These are phyloP conservation scores for Proterorhinus semilunaris DNA, from an alignment of 2,113 vertebrate genomes.

Conservation along the genomic window DNA sequence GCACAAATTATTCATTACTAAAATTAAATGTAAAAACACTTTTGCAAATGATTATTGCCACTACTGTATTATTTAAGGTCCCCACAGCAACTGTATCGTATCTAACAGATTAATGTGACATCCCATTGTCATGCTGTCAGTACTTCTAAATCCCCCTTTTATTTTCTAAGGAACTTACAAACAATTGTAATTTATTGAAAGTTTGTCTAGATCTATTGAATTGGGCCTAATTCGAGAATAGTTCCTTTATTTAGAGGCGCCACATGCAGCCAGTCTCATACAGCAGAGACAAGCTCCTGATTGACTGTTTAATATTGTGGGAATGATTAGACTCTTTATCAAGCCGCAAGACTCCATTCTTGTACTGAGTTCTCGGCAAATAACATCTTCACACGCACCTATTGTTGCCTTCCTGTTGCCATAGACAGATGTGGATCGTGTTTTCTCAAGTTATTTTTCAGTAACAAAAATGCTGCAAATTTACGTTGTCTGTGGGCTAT, in stretches of 20 bases:
- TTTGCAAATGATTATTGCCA: too few relatives aligned
- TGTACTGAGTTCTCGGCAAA: conserved; percentile 20
- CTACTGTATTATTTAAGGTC: too few relatives aligned
- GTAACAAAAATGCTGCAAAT: conserved; percentile 3
- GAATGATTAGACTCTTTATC: conserved; percentile 47
- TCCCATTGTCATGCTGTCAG: too few relatives aligned
- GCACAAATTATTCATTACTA: too few relatives aligned
- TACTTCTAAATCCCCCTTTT: too few relatives aligned
- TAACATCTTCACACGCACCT: conserved; percentile 27
- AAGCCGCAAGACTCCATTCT: conserved; percentile 11
- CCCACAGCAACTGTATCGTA: too few relatives aligned
- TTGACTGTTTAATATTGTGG: conserved; percentile 41
- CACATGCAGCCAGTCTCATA: conserved; percentile 2
- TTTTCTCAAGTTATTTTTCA: conserved; percentile 5
- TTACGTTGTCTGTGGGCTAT: too few relatives aligned
- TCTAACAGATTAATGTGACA: too few relatives aligned
- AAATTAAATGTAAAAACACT: too few relatives aligned
- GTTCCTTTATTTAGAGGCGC: conserved; percentile 9
- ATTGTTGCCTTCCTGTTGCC: conserved; percentile 24
- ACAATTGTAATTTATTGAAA: not conserved
- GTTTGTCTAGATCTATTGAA: not conserved
- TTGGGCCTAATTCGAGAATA: conserved; percentile 1
- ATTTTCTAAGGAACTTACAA: too few relatives aligned
- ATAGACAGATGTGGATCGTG: conserved; percentile 9
- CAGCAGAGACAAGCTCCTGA: conserved; percentile 20